Conservation (phyloP, 2,113 vertebrate species). For the Lucifuga dentata region DNA sequence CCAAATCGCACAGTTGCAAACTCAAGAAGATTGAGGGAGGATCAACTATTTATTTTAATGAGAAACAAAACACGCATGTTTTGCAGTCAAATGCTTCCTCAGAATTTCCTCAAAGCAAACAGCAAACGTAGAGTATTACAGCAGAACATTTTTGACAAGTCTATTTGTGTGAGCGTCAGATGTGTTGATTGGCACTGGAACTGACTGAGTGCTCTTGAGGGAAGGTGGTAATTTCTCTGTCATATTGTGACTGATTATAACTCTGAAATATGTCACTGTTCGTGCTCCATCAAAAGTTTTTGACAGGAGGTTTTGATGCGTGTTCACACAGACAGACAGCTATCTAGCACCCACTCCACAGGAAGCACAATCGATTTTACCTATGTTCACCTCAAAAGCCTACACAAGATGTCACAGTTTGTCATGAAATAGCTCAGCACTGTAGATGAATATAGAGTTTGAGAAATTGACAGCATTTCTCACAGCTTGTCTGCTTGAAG, state of each 20-base stretch:
- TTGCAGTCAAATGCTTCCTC: conserved; percentile 2
- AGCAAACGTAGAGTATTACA: conserved; percentile 17
- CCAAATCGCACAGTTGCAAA: conserved; percentile 15
- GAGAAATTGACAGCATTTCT: conserved; percentile 10
- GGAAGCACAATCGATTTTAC: conserved; percentile 38
- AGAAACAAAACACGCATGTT: conserved; percentile 28
- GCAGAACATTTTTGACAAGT: conserved; percentile 35
- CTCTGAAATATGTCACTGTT: conserved; percentile 76
- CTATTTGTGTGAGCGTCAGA: conserved; percentile 70
- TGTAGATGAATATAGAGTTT: conserved; percentile 12
- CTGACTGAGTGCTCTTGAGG: conserved; percentile 77
- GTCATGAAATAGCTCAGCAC: conserved; percentile 7
- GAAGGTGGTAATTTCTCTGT: conserved; percentile 79
- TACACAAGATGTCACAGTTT: conserved; percentile 15
- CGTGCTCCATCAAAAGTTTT: conserved; percentile 74
- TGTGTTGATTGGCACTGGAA: conserved; percentile 74
- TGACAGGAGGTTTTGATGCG: conserved; percentile 70
- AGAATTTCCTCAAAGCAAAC: conserved; percentile 9
- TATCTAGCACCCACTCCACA: conserved; percentile 52
- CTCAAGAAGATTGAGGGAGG: conserved; percentile 2
- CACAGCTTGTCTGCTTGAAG: conserved; percentile 22
- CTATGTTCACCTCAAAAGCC: conserved; percentile 5
- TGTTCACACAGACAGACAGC: conserved; percentile 56
- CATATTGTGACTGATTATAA: conserved; percentile 80
- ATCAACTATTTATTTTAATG: conserved; percentile 28